Evolutionary conservation across 2,797 vertebrate species (phyloP).

Genomic region (Rhincodon typus): DNA sequence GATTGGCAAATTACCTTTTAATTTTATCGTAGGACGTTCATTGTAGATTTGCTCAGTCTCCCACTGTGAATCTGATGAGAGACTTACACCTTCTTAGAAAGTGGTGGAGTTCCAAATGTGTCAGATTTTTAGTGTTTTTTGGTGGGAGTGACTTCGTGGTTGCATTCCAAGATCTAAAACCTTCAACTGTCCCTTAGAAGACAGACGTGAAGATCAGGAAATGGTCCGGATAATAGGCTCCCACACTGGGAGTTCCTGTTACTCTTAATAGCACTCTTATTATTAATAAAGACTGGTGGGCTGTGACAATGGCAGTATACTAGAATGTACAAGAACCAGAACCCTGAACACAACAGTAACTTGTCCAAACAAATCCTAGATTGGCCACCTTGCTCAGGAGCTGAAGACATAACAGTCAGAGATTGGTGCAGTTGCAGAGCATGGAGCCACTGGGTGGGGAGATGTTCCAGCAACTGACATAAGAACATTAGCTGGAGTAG

Average conservation of each 20-base stretch:
- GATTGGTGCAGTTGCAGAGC: no score
- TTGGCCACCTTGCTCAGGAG: neutral
- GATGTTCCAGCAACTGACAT: neutral
- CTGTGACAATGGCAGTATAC: no score
- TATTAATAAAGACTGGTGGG: neutral
- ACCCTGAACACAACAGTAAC: neutral
- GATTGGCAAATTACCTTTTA: neutral
- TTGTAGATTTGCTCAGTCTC: neutral
- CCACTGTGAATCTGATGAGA: neutral
- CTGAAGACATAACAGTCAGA: neutral
- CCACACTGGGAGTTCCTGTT: neutral
- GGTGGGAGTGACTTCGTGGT: neutral
- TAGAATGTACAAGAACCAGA: no score
- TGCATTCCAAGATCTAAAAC: neutral
- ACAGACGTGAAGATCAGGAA: neutral
- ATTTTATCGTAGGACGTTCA: neutral
- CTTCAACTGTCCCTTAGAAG: neutral
- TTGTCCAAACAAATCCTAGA: neutral
- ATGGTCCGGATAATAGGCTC: neutral
- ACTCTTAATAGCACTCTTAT: neutral
- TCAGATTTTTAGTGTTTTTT: neutral
- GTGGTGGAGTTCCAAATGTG: neutral
- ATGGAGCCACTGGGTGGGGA: no score
- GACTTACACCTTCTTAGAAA: neutral
- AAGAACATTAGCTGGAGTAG: no score